Evolutionary conservation across 2,797 vertebrate genomes (phyloP).

Genomic region (Parauchenoglanis punctatus): DNA sequence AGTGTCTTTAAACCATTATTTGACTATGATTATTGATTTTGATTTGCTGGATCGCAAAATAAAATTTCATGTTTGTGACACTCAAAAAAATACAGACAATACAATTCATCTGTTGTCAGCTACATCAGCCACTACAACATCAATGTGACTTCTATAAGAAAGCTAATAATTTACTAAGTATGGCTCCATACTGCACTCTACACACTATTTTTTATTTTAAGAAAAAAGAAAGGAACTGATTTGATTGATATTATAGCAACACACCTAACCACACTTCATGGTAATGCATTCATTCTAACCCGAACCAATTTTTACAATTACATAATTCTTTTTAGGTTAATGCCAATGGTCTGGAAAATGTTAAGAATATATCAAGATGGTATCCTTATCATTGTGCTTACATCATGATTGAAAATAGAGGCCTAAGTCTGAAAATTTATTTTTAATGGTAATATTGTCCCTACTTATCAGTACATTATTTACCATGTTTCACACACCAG

Average conservation of each 20-base stretch:
- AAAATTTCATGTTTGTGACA: not conserved
- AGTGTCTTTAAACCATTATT: not conserved
- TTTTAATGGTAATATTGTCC: not conserved
- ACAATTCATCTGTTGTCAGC: not conserved
- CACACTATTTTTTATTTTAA: not conserved
- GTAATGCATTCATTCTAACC: not conserved
- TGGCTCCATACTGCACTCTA: not conserved
- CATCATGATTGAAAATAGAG: not conserved
- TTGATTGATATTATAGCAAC: not conserved
- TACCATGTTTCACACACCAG: not conserved
- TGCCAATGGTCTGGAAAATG: not conserved
- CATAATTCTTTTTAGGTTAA: not conserved
- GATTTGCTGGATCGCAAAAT: not conserved
- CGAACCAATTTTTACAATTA: not conserved
- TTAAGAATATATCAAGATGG: not conserved
- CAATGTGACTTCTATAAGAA: not conserved
- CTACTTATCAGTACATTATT: not conserved
- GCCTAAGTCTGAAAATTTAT: not conserved
- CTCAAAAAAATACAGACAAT: not conserved
- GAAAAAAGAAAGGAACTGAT: not conserved
- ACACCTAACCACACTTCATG: not conserved
- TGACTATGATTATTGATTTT: not conserved
- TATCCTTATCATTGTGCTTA: not conserved
- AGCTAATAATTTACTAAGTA: too few relatives aligned
- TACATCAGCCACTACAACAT: not conserved